phyloP scores from a whole-genome alignment of 2,113 vertebrate genomes.

The Arizona elegans region DNA sequence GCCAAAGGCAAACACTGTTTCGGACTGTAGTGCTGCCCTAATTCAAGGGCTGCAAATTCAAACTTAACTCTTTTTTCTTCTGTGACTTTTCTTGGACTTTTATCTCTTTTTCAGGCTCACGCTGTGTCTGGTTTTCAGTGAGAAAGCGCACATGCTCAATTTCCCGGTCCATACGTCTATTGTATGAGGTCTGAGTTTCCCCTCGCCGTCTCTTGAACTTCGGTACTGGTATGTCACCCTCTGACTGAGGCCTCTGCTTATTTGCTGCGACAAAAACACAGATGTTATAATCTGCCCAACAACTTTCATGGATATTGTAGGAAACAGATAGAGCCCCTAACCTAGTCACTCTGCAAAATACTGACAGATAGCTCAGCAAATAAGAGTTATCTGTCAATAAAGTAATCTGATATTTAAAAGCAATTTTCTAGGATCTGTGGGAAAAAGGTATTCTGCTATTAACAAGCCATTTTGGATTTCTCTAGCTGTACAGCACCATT shows the following conservation, averaged over 20 bases:
- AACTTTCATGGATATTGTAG: background rate
- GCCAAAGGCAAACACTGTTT: no score
- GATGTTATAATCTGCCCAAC: background rate
- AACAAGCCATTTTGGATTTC: background rate
- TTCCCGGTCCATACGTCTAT: constrained; percentile 83
- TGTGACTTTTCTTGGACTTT: constrained; percentile 70
- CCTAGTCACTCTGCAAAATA: background rate
- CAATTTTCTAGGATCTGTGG: background rate
- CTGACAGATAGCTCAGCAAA: background rate
- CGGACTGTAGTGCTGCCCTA: fast-evolving
- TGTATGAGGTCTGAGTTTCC: constrained; percentile 74
- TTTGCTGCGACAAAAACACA: constrained; percentile 36
- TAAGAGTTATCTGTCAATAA: background rate
- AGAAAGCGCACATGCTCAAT: constrained; percentile 81
- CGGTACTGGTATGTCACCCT: constrained; percentile 71
- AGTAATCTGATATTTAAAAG: background rate
- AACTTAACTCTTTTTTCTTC: constrained; percentile 83
- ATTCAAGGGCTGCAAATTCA: background rate
- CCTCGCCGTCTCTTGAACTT: constrained; percentile 72
- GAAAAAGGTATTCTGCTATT: background rate
- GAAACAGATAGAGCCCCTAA: background rate
- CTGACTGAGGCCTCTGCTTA: background rate
- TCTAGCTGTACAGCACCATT: background rate
- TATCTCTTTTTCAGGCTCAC: constrained; percentile 77
- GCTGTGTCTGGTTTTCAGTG: constrained; percentile 77